Evolutionary conservation across 2,113 vertebrate genomes (phyloP).

Genomic region (Pachypanchax playfairii): DNA sequence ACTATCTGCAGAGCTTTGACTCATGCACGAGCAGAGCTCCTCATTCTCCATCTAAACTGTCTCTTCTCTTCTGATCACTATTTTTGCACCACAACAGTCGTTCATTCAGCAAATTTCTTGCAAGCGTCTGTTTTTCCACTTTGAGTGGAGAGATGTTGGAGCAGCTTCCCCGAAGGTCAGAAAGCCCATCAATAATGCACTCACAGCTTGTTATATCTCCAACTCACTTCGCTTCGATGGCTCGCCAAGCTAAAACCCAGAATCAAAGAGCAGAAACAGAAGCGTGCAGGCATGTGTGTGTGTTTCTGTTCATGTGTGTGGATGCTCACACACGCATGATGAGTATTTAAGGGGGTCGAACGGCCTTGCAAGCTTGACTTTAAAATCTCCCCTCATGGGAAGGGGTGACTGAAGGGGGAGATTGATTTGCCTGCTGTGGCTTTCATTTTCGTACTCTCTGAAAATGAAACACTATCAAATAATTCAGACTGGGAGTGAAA

Average conservation of each 20-base stretch:
- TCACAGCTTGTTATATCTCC: conserved; percentile 71
- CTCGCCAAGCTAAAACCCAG: conserved; percentile 55
- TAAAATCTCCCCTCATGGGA: conserved; percentile 39
- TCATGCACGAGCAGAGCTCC: not conserved
- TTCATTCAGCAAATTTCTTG: conserved; percentile 52
- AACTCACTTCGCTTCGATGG: conserved; percentile 55
- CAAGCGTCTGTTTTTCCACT: conserved; percentile 2
- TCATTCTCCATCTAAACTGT: not conserved
- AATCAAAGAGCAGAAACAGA: conserved; percentile 57
- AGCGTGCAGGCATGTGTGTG: conserved; percentile 14
- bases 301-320: too few relatives aligned
- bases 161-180: conserved; percentile 52
- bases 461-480: conserved; percentile 15
- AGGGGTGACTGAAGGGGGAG: conserved; percentile 17
- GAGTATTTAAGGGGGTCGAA: conserved; percentile 29
- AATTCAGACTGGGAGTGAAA: not conserved
- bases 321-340: conserved; percentile 20
- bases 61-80: conserved; percentile 14
- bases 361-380: conserved; percentile 53
- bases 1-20: conserved; percentile 2
- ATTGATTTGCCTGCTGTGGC: conserved; percentile 10
- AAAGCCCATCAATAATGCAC: conserved; percentile 75
- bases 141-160: conserved; percentile 46
- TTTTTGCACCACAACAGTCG: conserved; percentile 13
- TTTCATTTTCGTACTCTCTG: conserved; percentile 25